phyloP scores from a whole-genome alignment of 2,113 vertebrate species.

The Sylvietta virens region DNA sequence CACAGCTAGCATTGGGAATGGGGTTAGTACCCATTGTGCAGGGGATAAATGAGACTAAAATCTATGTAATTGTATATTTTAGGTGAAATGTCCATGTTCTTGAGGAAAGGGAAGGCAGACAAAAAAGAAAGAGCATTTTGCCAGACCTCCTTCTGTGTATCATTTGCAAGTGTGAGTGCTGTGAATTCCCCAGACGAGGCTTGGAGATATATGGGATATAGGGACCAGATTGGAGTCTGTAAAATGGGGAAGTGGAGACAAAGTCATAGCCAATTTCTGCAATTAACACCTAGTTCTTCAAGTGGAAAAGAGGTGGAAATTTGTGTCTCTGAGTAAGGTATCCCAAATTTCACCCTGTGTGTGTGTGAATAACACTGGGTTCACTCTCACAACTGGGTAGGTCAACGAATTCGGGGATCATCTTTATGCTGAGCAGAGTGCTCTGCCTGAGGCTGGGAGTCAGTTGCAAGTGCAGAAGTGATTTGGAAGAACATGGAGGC shows the following conservation, averaged over 20 bases:
- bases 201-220: background rate
- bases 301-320: background rate
- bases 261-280: background rate
- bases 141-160: background rate
- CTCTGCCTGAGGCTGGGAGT: background rate
- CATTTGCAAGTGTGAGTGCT: background rate
- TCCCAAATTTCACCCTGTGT: background rate
- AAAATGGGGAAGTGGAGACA: background rate
- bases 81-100: background rate
- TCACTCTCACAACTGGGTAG: background rate
- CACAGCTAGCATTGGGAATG: background rate
- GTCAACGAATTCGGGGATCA: background rate
- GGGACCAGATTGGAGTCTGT: background rate
- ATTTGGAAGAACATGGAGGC: rapidly evolving
- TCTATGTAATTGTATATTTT: background rate
- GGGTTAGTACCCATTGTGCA: background rate
- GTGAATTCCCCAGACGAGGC: background rate
- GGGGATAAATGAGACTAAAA: background rate
- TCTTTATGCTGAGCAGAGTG: background rate
- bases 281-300: background rate
- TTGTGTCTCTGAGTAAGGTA: background rate
- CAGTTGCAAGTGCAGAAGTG: background rate
- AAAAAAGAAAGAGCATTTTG: background rate
- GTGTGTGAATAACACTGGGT: background rate
- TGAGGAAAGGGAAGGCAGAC: background rate